Evolutionary conservation across 2,113 vertebrate genomes (phyloP).

Genomic region (Albula goreensis): DNA sequence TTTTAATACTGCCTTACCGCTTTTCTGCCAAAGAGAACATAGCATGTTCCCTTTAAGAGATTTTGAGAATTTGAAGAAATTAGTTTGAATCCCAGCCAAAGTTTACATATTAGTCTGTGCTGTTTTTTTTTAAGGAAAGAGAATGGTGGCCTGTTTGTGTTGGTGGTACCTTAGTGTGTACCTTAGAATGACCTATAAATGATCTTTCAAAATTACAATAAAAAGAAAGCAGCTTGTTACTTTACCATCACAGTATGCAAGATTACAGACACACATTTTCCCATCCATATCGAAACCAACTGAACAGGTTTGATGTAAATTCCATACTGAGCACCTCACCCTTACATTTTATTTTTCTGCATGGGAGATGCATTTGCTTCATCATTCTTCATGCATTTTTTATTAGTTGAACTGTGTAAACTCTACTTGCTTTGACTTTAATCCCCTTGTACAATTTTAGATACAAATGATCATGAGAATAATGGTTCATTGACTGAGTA

Average conservation of each 20-base stretch:
- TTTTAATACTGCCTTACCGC: no score
- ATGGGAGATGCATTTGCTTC: background rate
- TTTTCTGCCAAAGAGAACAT: no score
- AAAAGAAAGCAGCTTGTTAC: background rate
- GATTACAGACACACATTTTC: background rate
- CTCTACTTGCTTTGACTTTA: background rate
- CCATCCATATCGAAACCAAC: background rate
- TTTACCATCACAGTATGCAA: background rate
- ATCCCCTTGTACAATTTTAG: background rate
- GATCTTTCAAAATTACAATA: background rate
- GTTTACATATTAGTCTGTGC: no score
- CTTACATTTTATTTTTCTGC: background rate
- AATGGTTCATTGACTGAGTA: conserved; percentile 20
- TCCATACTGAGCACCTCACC: background rate
- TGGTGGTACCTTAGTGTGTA: background rate
- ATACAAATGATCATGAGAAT: conserved; percentile 22
- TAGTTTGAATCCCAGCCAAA: no score
- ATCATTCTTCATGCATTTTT: background rate
- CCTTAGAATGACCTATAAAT: background rate
- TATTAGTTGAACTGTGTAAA: background rate
- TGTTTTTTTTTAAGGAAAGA: background rate
- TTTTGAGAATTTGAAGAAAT: no score
- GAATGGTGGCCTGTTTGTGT: background rate
- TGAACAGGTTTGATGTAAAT: no score
- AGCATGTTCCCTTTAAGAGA: no score